A percentile compares a stretch with the other conserved stretches of the same genome.
phyloP scores from a whole-genome alignment of 2,797 vertebrate genomes.

The Tragelaphus eurycerus region DNA sequence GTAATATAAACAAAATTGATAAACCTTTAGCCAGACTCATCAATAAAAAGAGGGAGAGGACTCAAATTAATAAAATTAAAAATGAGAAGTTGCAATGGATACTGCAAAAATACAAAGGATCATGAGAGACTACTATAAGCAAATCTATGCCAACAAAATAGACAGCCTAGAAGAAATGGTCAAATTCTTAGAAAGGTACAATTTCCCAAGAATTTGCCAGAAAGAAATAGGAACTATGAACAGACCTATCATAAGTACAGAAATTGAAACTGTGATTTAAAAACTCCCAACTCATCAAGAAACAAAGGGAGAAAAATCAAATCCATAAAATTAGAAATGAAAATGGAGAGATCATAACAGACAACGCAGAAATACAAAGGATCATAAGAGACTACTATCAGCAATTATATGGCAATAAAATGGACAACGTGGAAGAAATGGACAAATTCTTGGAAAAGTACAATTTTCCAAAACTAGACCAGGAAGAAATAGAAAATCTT shows the following conservation, averaged over 20 bases:
- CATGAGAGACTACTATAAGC: background rate
- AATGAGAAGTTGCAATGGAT: background rate
- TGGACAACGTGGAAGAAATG: no score
- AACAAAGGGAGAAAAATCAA: no score
- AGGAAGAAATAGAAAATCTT: no score
- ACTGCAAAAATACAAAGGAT: background rate
- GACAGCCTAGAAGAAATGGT: background rate
- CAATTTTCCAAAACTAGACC: no score
- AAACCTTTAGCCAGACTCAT: background rate
- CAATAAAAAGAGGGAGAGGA: background rate
- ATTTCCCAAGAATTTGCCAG: background rate
- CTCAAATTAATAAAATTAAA: background rate
- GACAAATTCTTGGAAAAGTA: no score
- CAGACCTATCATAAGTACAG: background rate
- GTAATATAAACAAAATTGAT: background rate
- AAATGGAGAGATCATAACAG: no score
- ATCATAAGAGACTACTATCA: no score
- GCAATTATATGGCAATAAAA: no score
- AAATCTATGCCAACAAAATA: background rate
- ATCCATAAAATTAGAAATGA: no score
- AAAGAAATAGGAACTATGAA: background rate
- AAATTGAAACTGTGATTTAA: background rate
- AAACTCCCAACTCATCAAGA: background rate
- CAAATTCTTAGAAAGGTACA: background rate
- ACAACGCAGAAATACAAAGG: no score